A percentile compares a stretch with the other conserved stretches of the same genome.
phyloP scores from a whole-genome alignment of 1,140 invertebrate genomes.

The Oncopeltus fasciatus region DNA sequence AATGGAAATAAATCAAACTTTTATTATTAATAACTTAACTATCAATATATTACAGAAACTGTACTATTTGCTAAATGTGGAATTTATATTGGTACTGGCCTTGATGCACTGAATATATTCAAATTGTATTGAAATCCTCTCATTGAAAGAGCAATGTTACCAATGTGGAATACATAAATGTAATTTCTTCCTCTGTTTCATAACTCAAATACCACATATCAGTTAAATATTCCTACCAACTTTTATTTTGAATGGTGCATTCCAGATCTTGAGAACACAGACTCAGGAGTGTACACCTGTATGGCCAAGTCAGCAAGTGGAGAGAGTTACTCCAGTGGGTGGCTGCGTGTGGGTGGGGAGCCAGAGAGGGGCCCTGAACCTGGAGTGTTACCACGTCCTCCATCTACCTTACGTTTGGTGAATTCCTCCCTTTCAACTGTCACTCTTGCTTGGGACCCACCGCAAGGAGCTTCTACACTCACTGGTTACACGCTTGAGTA shows the following conservation, averaged over 20 bases:
- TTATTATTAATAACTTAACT: too few species aligned
- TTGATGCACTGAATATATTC: too few species aligned
- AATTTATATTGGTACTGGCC: too few species aligned
- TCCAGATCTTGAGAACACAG: conserved; percentile 52
- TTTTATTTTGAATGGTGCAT: neutral
- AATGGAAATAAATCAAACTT: too few species aligned
- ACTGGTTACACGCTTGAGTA: conserved; percentile 75
- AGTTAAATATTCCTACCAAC: neutral
- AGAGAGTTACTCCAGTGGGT: conserved; percentile 66
- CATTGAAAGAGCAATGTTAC: too few species aligned
- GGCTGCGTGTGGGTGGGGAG: conserved; percentile 45
- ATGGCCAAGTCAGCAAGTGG: conserved; percentile 64
- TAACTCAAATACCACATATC: too few species aligned
- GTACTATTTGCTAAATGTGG: too few species aligned
- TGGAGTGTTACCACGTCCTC: conserved; percentile 59
- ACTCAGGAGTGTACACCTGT: conserved; percentile 66
- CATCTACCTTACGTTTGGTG: conserved; percentile 48
- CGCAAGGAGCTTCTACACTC: conserved; percentile 33
- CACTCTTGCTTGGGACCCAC: conserved; percentile 60
- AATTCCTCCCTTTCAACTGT: conserved; percentile 65
- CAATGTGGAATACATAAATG: too few species aligned
- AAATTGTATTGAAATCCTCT: too few species aligned
- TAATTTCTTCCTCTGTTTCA: too few species aligned
- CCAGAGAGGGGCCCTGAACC: conserved; percentile 56
- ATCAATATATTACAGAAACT: too few species aligned